These are phyloP conservation scores for Premnoplex brunnescens DNA, from an alignment of 2,797 vertebrate genomes.

Conservation along the genomic window DNA sequence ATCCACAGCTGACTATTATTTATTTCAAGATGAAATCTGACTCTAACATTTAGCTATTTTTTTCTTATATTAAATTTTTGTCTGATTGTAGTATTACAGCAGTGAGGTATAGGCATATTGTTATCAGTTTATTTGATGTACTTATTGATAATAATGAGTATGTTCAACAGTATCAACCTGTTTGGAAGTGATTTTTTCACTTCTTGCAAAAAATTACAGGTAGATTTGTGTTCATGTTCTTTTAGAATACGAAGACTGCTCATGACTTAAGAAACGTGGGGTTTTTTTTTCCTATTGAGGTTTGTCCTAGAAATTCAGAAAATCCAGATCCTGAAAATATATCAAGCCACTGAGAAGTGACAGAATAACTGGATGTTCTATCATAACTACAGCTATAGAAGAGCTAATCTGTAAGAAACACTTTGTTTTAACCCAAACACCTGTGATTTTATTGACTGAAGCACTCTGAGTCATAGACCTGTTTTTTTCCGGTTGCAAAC, in stretches of 20 bases:
- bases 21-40: neutral
- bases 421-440: neutral
- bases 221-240: neutral
- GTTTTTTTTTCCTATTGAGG: neutral
- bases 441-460: neutral
- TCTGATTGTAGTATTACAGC: neutral
- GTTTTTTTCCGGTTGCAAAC: neutral
- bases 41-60: neutral
- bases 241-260: neutral
- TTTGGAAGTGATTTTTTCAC: neutral
- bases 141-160: neutral
- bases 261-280: neutral
- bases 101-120: neutral
- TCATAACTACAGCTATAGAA: neutral
- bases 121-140: neutral
- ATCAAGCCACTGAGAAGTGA: neutral
- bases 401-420: neutral
- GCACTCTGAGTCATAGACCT: neutral
- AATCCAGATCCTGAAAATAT: neutral
- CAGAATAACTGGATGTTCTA: neutral
- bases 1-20: rapidly evolving
- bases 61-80: neutral
- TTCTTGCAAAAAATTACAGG: neutral
- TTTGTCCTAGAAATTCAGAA: neutral
- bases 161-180: neutral